Conservation (phyloP, 2,888 invertebrate genomes). For the Thyatira batis region DNA sequence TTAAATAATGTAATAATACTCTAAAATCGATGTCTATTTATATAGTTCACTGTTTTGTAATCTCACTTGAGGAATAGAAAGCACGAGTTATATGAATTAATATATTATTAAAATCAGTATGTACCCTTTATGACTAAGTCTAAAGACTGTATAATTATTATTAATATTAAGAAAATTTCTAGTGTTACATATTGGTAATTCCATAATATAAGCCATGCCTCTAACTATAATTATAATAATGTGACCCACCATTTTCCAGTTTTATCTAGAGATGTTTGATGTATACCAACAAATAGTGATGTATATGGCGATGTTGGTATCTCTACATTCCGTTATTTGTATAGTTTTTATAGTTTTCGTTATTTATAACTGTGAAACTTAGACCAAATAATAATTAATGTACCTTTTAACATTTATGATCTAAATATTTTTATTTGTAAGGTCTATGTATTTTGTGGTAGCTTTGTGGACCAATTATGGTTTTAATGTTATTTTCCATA, state of each 20-base stretch:
- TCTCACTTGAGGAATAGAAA: conserved; percentile 78
- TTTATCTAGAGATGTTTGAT: conserved; percentile 76
- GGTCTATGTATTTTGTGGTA: conserved; percentile 71
- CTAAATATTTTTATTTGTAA: conserved; percentile 67
- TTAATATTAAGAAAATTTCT: conserved; percentile 64
- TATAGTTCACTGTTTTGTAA: conserved; percentile 74
- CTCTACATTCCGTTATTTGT: conserved; percentile 81
- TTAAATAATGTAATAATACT: conserved; percentile 67
- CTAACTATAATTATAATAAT: conserved; percentile 63
- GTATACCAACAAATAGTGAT: conserved; percentile 68
- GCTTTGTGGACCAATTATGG: conserved; percentile 79
- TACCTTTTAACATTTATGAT: conserved; percentile 79
- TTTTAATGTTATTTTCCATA: conserved; percentile 73
- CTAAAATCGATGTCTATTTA: conserved; percentile 71
- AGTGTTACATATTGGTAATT: conserved; percentile 79
- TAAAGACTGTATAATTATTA: conserved; percentile 80
- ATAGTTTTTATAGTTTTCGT: conserved; percentile 74
- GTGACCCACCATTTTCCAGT: conserved; percentile 82
- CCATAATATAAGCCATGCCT: conserved; percentile 68
- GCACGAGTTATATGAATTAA: conserved; percentile 74
- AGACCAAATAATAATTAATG: conserved; percentile 83
- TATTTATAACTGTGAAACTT: conserved; percentile 80
- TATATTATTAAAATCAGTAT: conserved; percentile 66
- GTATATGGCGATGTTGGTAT: conserved; percentile 68
- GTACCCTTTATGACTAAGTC: conserved; percentile 77